Conservation (phyloP, 2,888 invertebrate species). For the Xanthorhoe designata region DNA sequence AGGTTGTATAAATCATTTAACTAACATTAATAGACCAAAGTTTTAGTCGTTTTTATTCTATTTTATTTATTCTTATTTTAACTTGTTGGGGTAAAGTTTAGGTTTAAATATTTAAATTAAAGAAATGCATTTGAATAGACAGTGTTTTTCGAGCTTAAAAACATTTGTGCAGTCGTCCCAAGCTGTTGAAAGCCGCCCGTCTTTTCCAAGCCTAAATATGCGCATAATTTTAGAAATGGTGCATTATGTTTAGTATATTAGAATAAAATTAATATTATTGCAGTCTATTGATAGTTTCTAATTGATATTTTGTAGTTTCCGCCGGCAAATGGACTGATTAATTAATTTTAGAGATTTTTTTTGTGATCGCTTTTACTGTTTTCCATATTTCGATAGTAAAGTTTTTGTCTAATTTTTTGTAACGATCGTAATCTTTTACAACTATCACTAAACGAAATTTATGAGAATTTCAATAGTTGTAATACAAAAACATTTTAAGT, state of each 20-base stretch:
- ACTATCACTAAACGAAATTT: background rate
- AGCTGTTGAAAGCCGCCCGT: slow-evolving; percentile 5
- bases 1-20: too few relatives aligned
- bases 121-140: background rate
- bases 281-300: slow-evolving; percentile 24
- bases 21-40: too few relatives aligned
- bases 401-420: slow-evolving; percentile 12
- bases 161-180: background rate
- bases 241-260: slow-evolving; percentile 30
- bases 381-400: slow-evolving; percentile 21
- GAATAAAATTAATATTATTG: slow-evolving; percentile 25
- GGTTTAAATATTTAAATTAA: slow-evolving; percentile 1
- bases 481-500: background rate
- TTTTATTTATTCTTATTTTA: background rate
- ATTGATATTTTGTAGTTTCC: slow-evolving; percentile 31
- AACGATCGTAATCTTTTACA: background rate
- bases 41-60: too few relatives aligned
- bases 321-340: slow-evolving; percentile 27
- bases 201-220: slow-evolving; percentile 26
- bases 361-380: slow-evolving; percentile 17
- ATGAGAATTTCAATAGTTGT: background rate
- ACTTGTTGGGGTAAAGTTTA: background rate
- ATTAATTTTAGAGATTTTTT: slow-evolving; percentile 24
- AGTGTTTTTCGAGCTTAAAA: background rate
- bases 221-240: slow-evolving; percentile 38